Evolutionary conservation across 2,797 vertebrate genomes (phyloP).

Genomic region (Acipenser oxyrinchus): DNA sequence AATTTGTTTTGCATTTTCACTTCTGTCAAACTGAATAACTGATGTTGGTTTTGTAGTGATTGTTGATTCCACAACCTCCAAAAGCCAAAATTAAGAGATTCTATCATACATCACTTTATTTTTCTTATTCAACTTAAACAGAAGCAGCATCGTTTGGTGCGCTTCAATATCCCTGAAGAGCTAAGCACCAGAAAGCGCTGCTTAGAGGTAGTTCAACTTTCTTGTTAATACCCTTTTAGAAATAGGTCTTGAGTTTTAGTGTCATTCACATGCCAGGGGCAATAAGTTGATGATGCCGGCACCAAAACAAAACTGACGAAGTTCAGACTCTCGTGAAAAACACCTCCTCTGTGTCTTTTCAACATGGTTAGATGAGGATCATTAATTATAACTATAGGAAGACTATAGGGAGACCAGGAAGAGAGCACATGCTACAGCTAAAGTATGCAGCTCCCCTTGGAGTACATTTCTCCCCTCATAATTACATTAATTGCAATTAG

Average conservation of each 20-base stretch:
- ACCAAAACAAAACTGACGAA: slow-evolving; percentile 17
- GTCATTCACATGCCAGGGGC: slow-evolving; percentile 18
- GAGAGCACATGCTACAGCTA: slow-evolving; percentile 23
- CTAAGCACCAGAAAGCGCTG: background rate
- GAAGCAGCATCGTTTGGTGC: background rate
- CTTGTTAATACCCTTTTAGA: slow-evolving; percentile 15
- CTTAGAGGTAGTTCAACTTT: slow-evolving; percentile 3
- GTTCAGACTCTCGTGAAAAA: slow-evolving; percentile 22
- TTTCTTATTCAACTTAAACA: too few relatives aligned
- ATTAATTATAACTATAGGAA: slow-evolving; percentile 32
- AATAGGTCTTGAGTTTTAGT: slow-evolving; percentile 10
- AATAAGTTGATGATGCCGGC: slow-evolving; percentile 25
- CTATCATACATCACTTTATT: too few relatives aligned
- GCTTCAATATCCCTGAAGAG: background rate
- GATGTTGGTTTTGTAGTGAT: too few relatives aligned
- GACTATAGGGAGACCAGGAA: slow-evolving; percentile 23
- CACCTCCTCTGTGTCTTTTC: slow-evolving; percentile 18
- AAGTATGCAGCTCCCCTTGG: slow-evolving; percentile 28
- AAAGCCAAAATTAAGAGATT: too few relatives aligned
- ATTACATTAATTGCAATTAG: slow-evolving; percentile 45
- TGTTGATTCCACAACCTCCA: too few relatives aligned
- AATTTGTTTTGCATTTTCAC: too few relatives aligned
- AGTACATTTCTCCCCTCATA: slow-evolving; percentile 29
- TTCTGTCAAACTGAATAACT: too few relatives aligned
- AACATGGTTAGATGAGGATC: slow-evolving; percentile 23